phyloP scores from a whole-genome alignment of 2,113 vertebrate species.

The Ivindomyrus marchei region DNA sequence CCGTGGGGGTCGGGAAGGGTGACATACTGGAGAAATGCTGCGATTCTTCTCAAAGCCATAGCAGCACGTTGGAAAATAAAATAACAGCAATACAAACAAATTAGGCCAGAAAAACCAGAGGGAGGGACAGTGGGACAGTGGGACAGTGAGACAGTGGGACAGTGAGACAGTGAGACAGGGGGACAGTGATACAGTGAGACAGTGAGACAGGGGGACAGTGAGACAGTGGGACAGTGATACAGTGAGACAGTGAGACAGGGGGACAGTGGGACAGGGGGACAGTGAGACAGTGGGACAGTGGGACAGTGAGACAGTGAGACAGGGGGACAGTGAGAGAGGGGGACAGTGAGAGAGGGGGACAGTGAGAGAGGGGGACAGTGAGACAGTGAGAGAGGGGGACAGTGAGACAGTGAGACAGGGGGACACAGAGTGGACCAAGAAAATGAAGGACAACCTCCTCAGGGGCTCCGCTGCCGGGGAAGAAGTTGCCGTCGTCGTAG shows the following conservation, averaged over 20 bases:
- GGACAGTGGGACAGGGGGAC: background rate
- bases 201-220: background rate
- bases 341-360: background rate
- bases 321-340: background rate
- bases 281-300: background rate
- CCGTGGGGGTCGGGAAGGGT: background rate
- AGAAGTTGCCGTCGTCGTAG: constrained; percentile 82
- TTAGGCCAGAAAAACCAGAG: background rate
- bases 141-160: background rate
- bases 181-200: background rate
- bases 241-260: background rate
- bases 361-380: background rate
- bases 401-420: background rate
- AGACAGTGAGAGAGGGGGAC: background rate
- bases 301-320: background rate
- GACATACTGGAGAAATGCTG: background rate
- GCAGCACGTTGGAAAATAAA: background rate
- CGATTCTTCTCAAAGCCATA: background rate
- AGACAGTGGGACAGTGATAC: background rate
- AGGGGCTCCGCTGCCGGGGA: constrained; percentile 75
- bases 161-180: background rate
- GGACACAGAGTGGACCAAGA: background rate
- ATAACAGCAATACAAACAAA: background rate
- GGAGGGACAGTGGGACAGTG: background rate
- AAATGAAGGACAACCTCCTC: constrained; percentile 60